phyloP scores from a whole-genome alignment of 2,888 invertebrate genomes.

The Pammene aurita region DNA sequence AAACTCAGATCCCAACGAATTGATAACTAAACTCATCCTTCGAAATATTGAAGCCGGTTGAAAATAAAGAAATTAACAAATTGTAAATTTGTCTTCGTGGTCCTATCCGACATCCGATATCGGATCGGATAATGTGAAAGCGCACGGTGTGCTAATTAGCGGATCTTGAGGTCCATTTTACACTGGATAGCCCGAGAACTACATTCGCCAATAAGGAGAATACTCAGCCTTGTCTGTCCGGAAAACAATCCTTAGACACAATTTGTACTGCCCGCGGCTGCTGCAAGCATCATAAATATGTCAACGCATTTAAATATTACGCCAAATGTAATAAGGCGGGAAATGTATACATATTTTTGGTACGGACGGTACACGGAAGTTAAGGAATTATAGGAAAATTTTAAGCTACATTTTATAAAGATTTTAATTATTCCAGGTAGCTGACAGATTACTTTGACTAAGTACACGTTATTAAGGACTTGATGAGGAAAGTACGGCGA shows the following conservation, averaged over 20 bases:
- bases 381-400: not conserved
- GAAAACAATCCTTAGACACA: conserved; percentile 4
- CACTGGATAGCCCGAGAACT: not conserved
- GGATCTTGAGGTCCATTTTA: not conserved
- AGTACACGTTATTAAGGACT: not conserved
- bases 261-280: conserved; percentile 4
- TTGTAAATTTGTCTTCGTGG: too few relatives aligned
- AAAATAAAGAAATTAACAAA: too few relatives aligned
- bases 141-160: too few relatives aligned
- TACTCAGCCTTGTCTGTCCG: not conserved
- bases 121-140: too few relatives aligned
- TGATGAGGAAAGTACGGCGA: not conserved
- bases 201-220: too few relatives aligned
- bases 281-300: not conserved
- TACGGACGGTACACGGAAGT: not conserved
- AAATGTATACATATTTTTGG: not conserved
- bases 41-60: too few relatives aligned
- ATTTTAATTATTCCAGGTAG: not conserved
- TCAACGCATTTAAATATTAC: not conserved
- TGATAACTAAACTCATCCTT: too few relatives aligned
- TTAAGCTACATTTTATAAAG: not conserved
- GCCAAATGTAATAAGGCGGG: not conserved
- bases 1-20: too few relatives aligned
- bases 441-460: not conserved
- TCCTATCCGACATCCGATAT: too few relatives aligned